Conservation (phyloP, 2,888 invertebrate genomes). For the Hirtodrosophila cameraria region DNA sequence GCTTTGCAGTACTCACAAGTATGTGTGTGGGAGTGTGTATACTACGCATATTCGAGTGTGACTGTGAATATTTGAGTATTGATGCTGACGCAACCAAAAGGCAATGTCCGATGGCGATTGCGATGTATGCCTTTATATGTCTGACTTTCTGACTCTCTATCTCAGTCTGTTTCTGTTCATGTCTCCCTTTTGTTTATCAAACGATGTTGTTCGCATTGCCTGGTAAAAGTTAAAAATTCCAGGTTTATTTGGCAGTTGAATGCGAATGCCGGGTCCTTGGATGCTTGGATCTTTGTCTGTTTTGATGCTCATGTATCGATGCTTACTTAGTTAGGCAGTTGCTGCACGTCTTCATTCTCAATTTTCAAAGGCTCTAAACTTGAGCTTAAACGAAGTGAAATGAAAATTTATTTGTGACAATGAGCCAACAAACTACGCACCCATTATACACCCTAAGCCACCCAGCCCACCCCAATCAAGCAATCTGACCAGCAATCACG, state of each 20-base stretch:
- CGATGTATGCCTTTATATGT: slow-evolving; percentile 11
- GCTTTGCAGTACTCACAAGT: neutral
- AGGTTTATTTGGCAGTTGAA: slow-evolving; percentile 39
- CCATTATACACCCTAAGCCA: neutral
- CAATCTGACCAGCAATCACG: slow-evolving; percentile 47
- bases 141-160: neutral
- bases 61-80: slow-evolving; percentile 1
- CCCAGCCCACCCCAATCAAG: neutral
- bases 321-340: slow-evolving; percentile 50
- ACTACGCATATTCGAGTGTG: neutral
- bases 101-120: slow-evolving; percentile 17
- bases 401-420: slow-evolving; percentile 62
- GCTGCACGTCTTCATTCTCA: slow-evolving; percentile 57
- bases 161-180: too few species aligned
- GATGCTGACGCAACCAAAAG: slow-evolving; percentile 30
- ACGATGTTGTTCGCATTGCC: slow-evolving; percentile 42
- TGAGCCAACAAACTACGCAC: slow-evolving; percentile 30
- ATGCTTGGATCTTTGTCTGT: slow-evolving; percentile 14
- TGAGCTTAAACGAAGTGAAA: slow-evolving; percentile 42
- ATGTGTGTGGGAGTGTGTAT: neutral
- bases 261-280: slow-evolving; percentile 17
- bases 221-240: slow-evolving; percentile 52
- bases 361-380: slow-evolving; percentile 55
- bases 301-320: slow-evolving; percentile 6
- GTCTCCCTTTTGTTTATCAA: slow-evolving; percentile 52